phyloP scores from a whole-genome alignment of 2,113 vertebrate species.

The Neopipo cinnamomea region DNA sequence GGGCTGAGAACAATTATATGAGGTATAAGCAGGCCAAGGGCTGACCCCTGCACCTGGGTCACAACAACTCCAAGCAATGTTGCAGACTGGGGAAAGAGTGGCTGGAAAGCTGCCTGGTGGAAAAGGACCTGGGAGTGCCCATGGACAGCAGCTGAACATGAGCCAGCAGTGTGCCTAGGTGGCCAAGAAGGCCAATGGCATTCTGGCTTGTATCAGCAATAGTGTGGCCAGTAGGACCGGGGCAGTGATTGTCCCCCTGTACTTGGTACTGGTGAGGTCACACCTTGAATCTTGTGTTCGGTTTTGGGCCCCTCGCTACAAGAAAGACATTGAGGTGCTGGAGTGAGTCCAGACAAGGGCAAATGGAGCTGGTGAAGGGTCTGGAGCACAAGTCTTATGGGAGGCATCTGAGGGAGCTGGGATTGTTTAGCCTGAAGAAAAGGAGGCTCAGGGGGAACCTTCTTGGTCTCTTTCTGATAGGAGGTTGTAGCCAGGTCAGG shows the following conservation, averaged over 20 bases:
- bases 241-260: neutral
- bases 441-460: neutral
- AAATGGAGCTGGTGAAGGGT: rapidly evolving
- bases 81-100: neutral
- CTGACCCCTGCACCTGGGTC: neutral
- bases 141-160: neutral
- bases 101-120: neutral
- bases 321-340: neutral
- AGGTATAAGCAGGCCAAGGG: neutral
- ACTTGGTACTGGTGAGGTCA: neutral
- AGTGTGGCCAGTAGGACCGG: neutral
- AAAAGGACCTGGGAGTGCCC: neutral
- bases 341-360: neutral
- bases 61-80: neutral
- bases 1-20: neutral
- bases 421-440: neutral
- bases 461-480: neutral
- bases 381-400: neutral
- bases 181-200: neutral
- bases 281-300: neutral
- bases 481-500: neutral
- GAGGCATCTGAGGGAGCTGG: neutral
- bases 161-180: neutral
- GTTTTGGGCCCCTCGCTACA: neutral
- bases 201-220: neutral